These are phyloP conservation scores for Cynopterus brachyotis DNA, from an alignment of 2,113 vertebrate species.

Conservation along the genomic window DNA sequence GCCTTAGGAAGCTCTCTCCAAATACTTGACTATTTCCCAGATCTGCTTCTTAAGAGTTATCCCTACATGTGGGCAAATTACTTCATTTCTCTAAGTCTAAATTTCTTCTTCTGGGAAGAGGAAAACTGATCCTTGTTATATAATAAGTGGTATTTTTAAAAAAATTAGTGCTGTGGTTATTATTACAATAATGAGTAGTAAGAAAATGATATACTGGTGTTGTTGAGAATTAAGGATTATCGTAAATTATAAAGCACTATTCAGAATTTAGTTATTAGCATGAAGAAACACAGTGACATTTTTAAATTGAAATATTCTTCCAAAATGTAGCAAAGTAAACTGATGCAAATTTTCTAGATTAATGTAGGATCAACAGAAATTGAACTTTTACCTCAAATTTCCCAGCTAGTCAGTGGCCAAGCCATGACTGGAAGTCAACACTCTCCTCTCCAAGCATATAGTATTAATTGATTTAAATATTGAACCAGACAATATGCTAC, in stretches of 20 bases:
- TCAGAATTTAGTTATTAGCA: not conserved
- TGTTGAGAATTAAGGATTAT: not conserved
- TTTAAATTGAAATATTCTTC: conserved; percentile 16
- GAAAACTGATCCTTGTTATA: not conserved
- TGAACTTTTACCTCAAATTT: not conserved
- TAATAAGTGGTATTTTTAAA: not conserved
- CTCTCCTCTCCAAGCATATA: not conserved
- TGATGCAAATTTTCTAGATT: not conserved
- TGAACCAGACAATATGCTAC: not conserved
- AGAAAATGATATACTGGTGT: not conserved
- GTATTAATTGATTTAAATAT: not conserved
- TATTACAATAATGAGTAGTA: not conserved
- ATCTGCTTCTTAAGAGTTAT: not conserved
- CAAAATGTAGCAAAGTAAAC: not conserved
- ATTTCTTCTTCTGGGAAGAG: not conserved
- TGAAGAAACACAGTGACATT: not conserved
- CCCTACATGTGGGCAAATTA: not conserved
- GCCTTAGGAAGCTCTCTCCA: not conserved
- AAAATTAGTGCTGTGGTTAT: not conserved
- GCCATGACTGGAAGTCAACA: not conserved
- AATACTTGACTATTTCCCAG: no score
- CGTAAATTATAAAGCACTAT: not conserved
- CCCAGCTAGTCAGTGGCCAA: not conserved
- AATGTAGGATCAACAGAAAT: not conserved
- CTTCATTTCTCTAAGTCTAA: not conserved